phyloP scores from a whole-genome alignment of 1,140 invertebrate species.

The Pectinophora gossypiella region DNA sequence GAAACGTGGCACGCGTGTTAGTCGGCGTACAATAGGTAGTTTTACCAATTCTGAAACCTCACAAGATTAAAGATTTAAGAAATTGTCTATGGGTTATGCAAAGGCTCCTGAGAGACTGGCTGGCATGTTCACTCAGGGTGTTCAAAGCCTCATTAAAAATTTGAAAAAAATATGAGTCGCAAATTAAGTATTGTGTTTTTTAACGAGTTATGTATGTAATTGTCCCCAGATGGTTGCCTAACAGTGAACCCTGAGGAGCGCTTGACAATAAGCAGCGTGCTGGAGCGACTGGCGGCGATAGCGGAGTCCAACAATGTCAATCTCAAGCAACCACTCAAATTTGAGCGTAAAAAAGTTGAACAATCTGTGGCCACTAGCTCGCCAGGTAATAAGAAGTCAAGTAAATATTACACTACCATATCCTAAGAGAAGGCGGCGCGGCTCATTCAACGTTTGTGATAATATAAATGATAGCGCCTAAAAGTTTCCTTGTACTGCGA shows the following conservation, averaged over 20 bases:
- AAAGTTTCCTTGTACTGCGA: background rate
- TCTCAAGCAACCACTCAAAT: conserved; percentile 83
- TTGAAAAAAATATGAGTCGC: too few relatives aligned
- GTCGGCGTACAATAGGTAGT: too few relatives aligned
- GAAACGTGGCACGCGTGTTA: too few relatives aligned
- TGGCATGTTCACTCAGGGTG: too few relatives aligned
- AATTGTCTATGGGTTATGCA: too few relatives aligned
- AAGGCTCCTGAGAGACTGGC: too few relatives aligned
- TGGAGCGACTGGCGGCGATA: conserved; percentile 91
- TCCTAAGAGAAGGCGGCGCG: conserved; percentile 52
- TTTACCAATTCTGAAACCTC: too few relatives aligned
- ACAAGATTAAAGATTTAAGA: too few relatives aligned
- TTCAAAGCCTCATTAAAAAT: too few relatives aligned
- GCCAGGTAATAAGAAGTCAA: conserved; percentile 77
- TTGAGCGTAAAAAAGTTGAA: conserved; percentile 79
- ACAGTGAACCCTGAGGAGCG: conserved; percentile 88
- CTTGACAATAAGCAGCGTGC: conserved; percentile 83
- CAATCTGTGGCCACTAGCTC: conserved; percentile 76
- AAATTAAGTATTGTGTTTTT: too few relatives aligned
- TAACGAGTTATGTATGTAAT: too few relatives aligned
- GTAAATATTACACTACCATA: conserved; percentile 78
- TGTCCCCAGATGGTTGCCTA: conserved; percentile 88
- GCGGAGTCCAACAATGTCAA: conserved; percentile 89
- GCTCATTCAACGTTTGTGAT: conserved; percentile 24
- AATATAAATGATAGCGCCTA: conserved; percentile 4